A percentile compares a stretch with the other conserved stretches of the same genome.
Evolutionary conservation across 2,113 vertebrate genomes (phyloP).

Genomic region (Aptenodytes forsteri): DNA sequence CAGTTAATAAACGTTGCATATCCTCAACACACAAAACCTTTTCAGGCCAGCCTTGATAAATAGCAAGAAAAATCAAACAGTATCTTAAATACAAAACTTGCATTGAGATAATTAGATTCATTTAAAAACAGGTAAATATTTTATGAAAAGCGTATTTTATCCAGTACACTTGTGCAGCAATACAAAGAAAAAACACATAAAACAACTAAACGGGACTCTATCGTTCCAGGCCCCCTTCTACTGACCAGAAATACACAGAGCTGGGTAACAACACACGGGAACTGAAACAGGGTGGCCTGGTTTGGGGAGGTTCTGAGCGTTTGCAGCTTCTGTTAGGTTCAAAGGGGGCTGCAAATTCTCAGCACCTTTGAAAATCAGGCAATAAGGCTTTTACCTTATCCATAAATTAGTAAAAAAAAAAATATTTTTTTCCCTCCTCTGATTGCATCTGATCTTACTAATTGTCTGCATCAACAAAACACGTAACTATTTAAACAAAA

Average conservation of each 20-base stretch:
- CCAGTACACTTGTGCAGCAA: conserved; percentile 73
- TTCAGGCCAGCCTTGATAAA: conserved; percentile 79
- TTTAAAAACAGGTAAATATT: conserved; percentile 79
- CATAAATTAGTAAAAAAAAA: conserved; percentile 51
- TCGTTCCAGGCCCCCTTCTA: conserved; percentile 30
- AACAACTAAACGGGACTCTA: conserved; percentile 12
- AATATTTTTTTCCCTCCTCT: conserved; percentile 23
- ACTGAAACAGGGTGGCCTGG: neutral
- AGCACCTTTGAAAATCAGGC: conserved; percentile 11
- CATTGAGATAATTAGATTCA: conserved; percentile 82
- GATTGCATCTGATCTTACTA: conserved; percentile 72
- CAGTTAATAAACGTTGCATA: conserved; percentile 78
- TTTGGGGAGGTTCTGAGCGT: neutral
- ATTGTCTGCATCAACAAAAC: conserved; percentile 55
- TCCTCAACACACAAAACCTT: conserved; percentile 70
- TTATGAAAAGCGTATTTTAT: conserved; percentile 72
- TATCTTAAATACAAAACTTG: conserved; percentile 79
- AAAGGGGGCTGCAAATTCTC: neutral
- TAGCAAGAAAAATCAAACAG: conserved; percentile 76
- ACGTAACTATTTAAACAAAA: conserved; percentile 45
- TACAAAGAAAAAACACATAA: conserved; percentile 64
- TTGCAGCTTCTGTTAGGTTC: neutral
- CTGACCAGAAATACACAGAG: conserved; percentile 53
- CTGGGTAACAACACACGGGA: conserved; percentile 9
- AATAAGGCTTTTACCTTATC: conserved; percentile 54